Conservation (phyloP, 1,140 invertebrate species). For the Choristoneura fumiferana region DNA sequence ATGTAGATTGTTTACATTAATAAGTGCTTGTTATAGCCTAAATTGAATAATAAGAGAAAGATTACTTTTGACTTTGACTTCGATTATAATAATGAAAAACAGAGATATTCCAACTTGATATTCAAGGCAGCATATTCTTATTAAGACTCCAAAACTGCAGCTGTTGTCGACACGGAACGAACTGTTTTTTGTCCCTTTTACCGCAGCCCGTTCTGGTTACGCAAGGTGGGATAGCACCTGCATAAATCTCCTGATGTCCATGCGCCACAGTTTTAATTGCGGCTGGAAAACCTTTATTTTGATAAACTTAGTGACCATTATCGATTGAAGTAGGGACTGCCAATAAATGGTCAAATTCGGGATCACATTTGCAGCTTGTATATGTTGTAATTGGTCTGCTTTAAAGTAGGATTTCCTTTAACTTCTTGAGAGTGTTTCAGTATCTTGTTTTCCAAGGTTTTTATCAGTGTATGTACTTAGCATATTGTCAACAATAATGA, state of each 20-base stretch:
- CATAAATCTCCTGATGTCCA: constrained; percentile 23
- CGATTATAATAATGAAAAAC: too few species aligned
- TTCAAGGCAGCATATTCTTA: too few species aligned
- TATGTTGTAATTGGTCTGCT: not conserved
- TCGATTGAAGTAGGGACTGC: not conserved
- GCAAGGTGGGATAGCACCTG: constrained; percentile 37
- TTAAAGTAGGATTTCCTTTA: not conserved
- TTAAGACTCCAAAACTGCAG: constrained; percentile 4
- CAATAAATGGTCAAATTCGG: not conserved
- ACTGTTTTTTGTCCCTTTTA: constrained; percentile 3
- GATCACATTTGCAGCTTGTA: not conserved
- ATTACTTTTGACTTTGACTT: too few species aligned
- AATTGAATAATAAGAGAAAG: too few species aligned
- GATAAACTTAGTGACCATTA: not conserved
- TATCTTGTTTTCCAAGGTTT: not conserved
- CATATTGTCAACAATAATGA: constrained; percentile 8
- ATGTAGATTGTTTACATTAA: too few species aligned
- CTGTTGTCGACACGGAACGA: not conserved
- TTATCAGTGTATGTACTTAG: not conserved
- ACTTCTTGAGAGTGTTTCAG: not conserved
- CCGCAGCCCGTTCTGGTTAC: constrained; percentile 11
- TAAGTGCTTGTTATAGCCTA: too few species aligned
- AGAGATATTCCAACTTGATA: too few species aligned
- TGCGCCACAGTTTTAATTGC: not conserved
- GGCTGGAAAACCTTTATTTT: not conserved